Percentiles rank a stretch among this genome's conserved stretches.
Evolutionary conservation across 2,113 vertebrate genomes (phyloP).

Genomic region (Spea multiplicata): DNA sequence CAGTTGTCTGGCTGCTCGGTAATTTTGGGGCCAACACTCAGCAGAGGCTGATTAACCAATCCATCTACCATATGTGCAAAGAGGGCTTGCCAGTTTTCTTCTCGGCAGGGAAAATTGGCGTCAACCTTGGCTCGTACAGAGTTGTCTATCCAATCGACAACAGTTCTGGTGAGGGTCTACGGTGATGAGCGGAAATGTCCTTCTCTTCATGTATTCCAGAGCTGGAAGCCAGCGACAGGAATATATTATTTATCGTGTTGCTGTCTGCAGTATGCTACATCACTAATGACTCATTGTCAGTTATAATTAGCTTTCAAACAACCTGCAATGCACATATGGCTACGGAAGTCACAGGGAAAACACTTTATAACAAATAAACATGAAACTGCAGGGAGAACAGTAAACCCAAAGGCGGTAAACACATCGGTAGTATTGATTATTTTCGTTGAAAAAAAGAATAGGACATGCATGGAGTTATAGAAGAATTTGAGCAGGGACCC

Average conservation of each 20-base stretch:
- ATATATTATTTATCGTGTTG: conserved; percentile 67
- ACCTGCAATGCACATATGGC: conserved; percentile 56
- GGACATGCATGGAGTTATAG: too few species aligned
- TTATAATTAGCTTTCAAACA: conserved; percentile 63
- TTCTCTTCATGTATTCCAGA: conserved; percentile 56
- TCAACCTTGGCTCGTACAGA: conserved; percentile 61
- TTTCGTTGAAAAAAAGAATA: too few species aligned
- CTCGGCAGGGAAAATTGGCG: conserved; percentile 70
- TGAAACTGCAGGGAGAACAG: conserved; percentile 4
- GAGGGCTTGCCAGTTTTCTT: conserved; percentile 73
- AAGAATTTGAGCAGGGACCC: too few species aligned
- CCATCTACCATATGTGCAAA: conserved; percentile 88
- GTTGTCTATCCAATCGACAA: conserved; percentile 57
- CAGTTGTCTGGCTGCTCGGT: conserved; percentile 68
- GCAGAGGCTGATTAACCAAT: conserved; percentile 77
- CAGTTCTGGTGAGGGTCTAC: conserved; percentile 49
- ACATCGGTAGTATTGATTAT: too few species aligned
- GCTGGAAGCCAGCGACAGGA: conserved; percentile 57
- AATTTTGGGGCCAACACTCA: conserved; percentile 72
- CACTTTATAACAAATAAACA: conserved; percentile 56
- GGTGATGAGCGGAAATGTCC: conserved; percentile 59
- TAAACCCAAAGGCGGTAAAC: background rate
- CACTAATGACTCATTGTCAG: conserved; percentile 63
- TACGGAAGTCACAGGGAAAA: conserved; percentile 36
- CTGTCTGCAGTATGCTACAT: conserved; percentile 62